Evolutionary conservation across 2,888 invertebrate genomes (phyloP).

Genomic region (Parnassius glacialis): DNA sequence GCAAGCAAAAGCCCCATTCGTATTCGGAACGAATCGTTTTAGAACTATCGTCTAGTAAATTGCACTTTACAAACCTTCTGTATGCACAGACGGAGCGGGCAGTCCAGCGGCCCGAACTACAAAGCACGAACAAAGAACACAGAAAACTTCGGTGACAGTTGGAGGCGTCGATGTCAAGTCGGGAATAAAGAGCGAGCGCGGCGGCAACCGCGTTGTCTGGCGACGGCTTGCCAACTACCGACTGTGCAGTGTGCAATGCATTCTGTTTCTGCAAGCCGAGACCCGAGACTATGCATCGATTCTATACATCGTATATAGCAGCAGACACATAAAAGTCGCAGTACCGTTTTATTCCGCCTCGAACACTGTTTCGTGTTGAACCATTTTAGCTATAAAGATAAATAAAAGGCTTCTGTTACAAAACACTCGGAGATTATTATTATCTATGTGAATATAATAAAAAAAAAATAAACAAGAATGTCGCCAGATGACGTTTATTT

Average conservation of each 20-base stretch:
- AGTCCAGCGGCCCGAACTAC: conserved; percentile 7
- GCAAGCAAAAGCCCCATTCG: too few relatives aligned
- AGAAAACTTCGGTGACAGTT: conserved; percentile 10
- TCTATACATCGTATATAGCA: conserved; percentile 13
- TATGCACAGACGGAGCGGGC: conserved; percentile 6
- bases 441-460: too few relatives aligned
- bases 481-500: not conserved
- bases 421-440: not conserved
- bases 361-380: conserved; percentile 29
- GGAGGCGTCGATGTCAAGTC: conserved; percentile 18
- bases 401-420: not conserved
- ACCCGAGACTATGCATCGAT: conserved; percentile 15
- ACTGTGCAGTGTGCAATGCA: conserved; percentile 9
- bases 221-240: conserved; percentile 15
- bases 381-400: not conserved
- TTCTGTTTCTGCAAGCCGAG: not conserved
- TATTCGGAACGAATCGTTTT: not conserved
- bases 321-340: conserved; percentile 39
- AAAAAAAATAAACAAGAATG: not conserved
- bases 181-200: conserved; percentile 16
- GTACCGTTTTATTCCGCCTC: conserved; percentile 31
- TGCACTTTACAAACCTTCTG: conserved; percentile 17
- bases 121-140: conserved; percentile 2
- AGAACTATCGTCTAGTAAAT: not conserved
- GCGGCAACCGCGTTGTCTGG: conserved; percentile 13